A percentile compares a stretch with the other conserved stretches of the same genome.
These are phyloP conservation scores for Lycodopsis pacificus DNA, from an alignment of 2,797 vertebrate genomes.

Conservation along the genomic window DNA sequence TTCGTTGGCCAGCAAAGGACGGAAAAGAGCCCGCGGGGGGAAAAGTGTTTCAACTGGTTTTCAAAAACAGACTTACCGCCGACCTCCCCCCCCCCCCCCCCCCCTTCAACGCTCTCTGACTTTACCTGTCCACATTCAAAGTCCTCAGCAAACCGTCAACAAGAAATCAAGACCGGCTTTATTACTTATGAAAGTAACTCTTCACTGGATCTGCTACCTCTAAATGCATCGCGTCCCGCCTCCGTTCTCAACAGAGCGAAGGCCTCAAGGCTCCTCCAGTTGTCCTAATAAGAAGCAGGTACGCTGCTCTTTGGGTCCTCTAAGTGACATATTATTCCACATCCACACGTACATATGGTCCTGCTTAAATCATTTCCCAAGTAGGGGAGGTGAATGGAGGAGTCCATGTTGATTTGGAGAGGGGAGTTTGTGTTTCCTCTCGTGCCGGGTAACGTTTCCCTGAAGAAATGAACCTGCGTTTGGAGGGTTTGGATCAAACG, in stretches of 20 bases:
- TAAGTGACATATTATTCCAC: constrained; percentile 85
- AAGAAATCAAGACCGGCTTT: constrained; percentile 44
- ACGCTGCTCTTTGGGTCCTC: constrained; percentile 73
- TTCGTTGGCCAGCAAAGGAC: constrained; percentile 84
- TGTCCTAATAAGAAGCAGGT: constrained; percentile 87
- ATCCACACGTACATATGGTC: constrained; percentile 85
- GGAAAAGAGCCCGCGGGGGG: constrained; percentile 88
- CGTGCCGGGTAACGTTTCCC: constrained; percentile 77
- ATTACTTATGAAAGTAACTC: constrained; percentile 48
- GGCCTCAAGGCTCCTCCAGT: constrained; percentile 67
- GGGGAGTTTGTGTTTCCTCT: constrained; percentile 78
- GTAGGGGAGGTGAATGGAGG: constrained; percentile 75
- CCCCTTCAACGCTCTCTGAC: background rate
- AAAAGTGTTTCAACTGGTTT: constrained; percentile 58
- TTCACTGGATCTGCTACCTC: constrained; percentile 64
- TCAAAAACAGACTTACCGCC: constrained; percentile 54
- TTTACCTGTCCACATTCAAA: constrained; percentile 59
- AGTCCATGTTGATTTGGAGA: constrained; percentile 78
- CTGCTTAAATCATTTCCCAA: constrained; percentile 87
- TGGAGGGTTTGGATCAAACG: constrained; percentile 52
- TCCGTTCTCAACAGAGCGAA: constrained; percentile 50
- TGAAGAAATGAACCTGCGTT: constrained; percentile 72
- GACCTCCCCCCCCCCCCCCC: background rate
- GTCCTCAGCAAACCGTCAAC: constrained; percentile 39
- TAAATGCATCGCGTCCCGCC: constrained; percentile 71